phyloP scores from a whole-genome alignment of 2,888 invertebrate genomes.

The Parnassius smintheus region DNA sequence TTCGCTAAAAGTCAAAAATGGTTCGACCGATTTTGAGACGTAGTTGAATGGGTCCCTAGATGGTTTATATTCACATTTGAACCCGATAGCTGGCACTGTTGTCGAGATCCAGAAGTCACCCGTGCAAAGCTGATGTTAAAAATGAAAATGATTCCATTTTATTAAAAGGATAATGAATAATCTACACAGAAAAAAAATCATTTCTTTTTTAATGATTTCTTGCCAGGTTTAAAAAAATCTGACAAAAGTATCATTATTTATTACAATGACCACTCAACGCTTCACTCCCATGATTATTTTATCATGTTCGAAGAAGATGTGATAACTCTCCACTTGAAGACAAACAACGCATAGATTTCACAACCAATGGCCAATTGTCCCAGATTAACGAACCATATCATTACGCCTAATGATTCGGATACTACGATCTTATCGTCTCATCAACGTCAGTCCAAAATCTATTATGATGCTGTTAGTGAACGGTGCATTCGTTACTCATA shows the following conservation, averaged over 20 bases:
- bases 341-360: slow-evolving; percentile 54
- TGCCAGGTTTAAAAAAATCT: slow-evolving; percentile 25
- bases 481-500: background rate
- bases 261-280: slow-evolving; percentile 36
- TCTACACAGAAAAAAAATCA: too few species aligned
- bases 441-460: slow-evolving; percentile 70
- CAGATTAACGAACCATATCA: slow-evolving; percentile 77
- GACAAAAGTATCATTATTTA: slow-evolving; percentile 36
- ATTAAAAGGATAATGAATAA: too few species aligned
- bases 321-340: slow-evolving; percentile 47
- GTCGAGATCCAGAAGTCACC: too few species aligned
- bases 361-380: slow-evolving; percentile 69
- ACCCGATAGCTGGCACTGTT: too few species aligned
- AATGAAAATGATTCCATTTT: too few species aligned
- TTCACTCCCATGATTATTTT: slow-evolving; percentile 40
- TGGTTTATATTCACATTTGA: too few species aligned
- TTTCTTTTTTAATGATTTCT: too few species aligned
- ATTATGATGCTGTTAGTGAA: slow-evolving; percentile 45
- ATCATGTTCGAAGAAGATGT: slow-evolving; percentile 52
- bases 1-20: too few species aligned
- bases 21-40: too few species aligned
- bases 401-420: slow-evolving; percentile 72
- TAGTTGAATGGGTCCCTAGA: too few species aligned
- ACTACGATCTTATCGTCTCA: slow-evolving; percentile 67
- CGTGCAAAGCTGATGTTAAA: too few species aligned